A percentile compares a stretch with the other conserved stretches of the same genome.
Conservation (phyloP, 1,140 invertebrate species). For the Zophobas atratus region DNA sequence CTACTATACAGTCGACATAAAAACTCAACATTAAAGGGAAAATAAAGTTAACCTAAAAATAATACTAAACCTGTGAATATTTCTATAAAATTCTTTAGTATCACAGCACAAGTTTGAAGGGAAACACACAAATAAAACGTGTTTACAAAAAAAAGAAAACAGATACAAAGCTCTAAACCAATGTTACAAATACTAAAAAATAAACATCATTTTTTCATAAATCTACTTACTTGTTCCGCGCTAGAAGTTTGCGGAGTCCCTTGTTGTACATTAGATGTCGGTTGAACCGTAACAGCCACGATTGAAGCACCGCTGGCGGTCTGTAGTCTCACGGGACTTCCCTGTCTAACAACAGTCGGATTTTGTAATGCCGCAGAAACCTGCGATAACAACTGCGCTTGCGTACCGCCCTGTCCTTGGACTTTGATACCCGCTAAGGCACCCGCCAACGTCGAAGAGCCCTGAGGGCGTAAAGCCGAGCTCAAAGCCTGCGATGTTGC, state of each 20-base stretch:
- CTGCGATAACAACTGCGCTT: constrained; percentile 67
- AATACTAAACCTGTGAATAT: constrained; percentile 39
- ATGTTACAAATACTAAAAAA: constrained; percentile 21
- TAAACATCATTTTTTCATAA: constrained; percentile 62
- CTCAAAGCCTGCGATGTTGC: constrained; percentile 69
- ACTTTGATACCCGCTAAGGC: constrained; percentile 70
- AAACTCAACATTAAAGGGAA: constrained; percentile 14
- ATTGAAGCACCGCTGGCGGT: constrained; percentile 68
- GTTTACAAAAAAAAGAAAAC: constrained; percentile 24
- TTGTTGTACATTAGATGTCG: constrained; percentile 52
- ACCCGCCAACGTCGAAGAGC: constrained; percentile 65
- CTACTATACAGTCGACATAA: constrained; percentile 17
- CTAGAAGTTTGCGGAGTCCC: constrained; percentile 50
- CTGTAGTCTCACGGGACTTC: constrained; percentile 70
- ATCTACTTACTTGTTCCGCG: constrained; percentile 66
- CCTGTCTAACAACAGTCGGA: constrained; percentile 66
- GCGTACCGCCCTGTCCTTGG: constrained; percentile 63
- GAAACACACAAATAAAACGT: constrained; percentile 22
- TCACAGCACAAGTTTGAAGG: constrained; percentile 51
- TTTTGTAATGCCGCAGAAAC: constrained; percentile 68
- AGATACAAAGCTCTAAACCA: constrained; percentile 4
- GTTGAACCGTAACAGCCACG: constrained; percentile 69
- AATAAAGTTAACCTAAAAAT: constrained; percentile 21
- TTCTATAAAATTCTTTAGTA: constrained; percentile 44
- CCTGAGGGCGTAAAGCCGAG: constrained; percentile 68